Base-by-base conservation (phyloP, 2,113 vertebrate species). In the Empidonax alnorum region DNA sequence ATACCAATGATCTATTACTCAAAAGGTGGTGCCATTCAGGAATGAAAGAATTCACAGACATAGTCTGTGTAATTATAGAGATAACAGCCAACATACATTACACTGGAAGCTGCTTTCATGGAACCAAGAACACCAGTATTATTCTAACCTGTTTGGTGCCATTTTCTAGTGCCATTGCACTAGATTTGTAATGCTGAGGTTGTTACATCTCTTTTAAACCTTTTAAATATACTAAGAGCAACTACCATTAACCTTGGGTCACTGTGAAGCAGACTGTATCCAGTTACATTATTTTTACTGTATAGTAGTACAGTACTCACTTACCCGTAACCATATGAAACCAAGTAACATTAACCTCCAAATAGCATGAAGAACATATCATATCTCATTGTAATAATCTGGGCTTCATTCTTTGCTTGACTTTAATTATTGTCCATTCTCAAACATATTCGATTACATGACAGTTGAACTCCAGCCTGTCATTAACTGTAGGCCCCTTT, bases 381-480 rank as follows among this genome's bases (percentile, higher is more conserved):
- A 65, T 97, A 97, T 97, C 98, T 98, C 97, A 96, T 97, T 98
- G 96, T 96, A 96, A 98, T 97, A 97, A 98, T 97, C 96, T 95
- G 94, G 95, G 97, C 91, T 96, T 90, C 83, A 95, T 96, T 94
- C 96, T 95, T 97, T 96, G 94, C 94, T 96, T 96, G 96, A 75
- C 96, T 97, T 98, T 98, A 98, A 98, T 98, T 98, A 97, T 97
- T 97, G 97, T 96, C 96, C 94, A 94, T 96, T 96, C 96, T 96
- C 91, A 95, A 97, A 82, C 80, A 86, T 96, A 97, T 97, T 97
- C 42, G 37, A 94, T 96, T 97, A 89, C 73, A 73, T 97, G 97
- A 97, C 97, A 97, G 96, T 94, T 98, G 96, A 97, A 97, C 96
- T 97, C 95, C 96, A 97, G 96, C 97, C 97, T 97, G 93, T 97